Percentiles rank a stretch among this genome's conserved stretches.
Evolutionary conservation across 2,888 invertebrate genomes (phyloP).

Genomic region (Cactoblastis cactorum): DNA sequence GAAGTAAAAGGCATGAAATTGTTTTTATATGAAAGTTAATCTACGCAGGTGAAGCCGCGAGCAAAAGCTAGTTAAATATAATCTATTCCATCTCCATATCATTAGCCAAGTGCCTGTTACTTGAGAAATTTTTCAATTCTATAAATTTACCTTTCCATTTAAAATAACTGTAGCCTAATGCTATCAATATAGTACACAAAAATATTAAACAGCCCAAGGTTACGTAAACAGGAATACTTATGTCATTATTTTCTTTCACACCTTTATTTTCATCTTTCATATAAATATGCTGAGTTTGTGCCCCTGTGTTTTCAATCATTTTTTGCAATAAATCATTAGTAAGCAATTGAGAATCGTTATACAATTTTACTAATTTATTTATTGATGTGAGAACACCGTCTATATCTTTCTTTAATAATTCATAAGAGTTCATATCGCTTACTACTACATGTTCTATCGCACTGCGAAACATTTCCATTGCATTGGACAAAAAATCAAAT

Average conservation of each 20-base stretch:
- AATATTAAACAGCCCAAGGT: constrained; percentile 1
- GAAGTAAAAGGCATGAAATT: too few relatives aligned
- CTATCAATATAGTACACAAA: background rate
- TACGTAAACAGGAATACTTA: background rate
- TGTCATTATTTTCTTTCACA: background rate
- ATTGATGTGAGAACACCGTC: background rate
- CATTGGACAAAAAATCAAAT: constrained; percentile 4
- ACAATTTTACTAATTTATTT: constrained; percentile 5
- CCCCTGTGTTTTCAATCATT: background rate
- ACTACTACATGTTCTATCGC: background rate
- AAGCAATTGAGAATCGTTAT: constrained; percentile 2
- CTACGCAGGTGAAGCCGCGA: too few relatives aligned
- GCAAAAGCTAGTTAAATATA: too few relatives aligned
- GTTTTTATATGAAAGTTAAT: too few relatives aligned
- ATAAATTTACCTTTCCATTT: background rate
- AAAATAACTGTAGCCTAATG: constrained; percentile 4
- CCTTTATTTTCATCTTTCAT: background rate
- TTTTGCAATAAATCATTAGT: background rate
- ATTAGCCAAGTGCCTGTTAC: background rate
- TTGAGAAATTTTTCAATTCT: background rate
- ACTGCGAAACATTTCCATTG: background rate
- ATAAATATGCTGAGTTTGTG: background rate
- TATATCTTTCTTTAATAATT: background rate
- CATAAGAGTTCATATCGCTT: background rate
- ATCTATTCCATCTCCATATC: constrained; percentile 3